These are phyloP conservation scores for Corythoichthys intestinalis DNA, from an alignment of 2,113 vertebrate genomes.

Conservation along the genomic window DNA sequence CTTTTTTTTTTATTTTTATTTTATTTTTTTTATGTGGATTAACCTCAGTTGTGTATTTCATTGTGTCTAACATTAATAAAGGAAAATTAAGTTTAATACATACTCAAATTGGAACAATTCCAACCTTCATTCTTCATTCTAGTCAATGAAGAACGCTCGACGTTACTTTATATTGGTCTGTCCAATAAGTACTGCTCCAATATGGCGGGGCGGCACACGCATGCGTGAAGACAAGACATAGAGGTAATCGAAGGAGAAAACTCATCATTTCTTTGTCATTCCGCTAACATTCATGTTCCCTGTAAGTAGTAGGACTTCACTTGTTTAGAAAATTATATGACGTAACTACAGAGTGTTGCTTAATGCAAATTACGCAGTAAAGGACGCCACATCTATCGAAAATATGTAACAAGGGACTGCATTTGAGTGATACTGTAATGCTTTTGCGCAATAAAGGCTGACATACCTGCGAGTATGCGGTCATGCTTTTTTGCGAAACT, in stretches of 20 bases:
- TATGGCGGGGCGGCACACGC: background rate
- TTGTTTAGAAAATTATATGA: background rate
- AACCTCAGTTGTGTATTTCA: no score
- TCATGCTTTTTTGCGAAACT: background rate
- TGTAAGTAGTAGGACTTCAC: background rate
- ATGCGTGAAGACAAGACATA: no score
- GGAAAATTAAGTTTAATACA: background rate
- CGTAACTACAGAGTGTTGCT: background rate
- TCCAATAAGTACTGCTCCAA: background rate
- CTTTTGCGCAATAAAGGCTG: conserved; percentile 5
- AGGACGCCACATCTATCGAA: background rate
- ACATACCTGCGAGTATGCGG: background rate
- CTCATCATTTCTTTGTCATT: background rate
- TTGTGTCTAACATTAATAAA: background rate
- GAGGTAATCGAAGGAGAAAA: background rate
- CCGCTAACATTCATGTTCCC: background rate
- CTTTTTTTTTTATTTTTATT: no score
- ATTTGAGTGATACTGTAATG: background rate
- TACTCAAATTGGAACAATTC: background rate
- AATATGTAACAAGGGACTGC: background rate
- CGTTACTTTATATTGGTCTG: background rate
- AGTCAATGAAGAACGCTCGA: background rate
- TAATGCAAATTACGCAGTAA: background rate
- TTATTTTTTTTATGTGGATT: background rate
- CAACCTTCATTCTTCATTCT: background rate